A percentile compares a stretch with the other conserved stretches of the same genome.
Conservation (phyloP, 2,113 vertebrate genomes). For the Chloropsis hardwickii region DNA sequence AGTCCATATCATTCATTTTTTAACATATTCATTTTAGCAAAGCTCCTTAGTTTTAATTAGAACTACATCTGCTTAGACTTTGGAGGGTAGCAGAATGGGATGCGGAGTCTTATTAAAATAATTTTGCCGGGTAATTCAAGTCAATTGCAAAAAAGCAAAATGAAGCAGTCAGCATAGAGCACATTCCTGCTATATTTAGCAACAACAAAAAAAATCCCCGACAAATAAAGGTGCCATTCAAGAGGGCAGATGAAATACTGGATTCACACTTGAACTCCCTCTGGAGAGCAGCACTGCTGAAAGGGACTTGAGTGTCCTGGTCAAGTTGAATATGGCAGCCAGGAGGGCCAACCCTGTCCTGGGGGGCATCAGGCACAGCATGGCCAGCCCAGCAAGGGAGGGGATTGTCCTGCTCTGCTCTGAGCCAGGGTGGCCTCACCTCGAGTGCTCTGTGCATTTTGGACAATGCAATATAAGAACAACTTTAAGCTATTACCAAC, state of each 20-base stretch:
- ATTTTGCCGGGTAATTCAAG: neutral
- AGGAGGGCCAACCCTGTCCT: rapidly evolving
- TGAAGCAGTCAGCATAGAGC: neutral
- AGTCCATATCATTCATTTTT: neutral
- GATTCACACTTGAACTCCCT: neutral
- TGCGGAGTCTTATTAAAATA: neutral
- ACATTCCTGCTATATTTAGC: neutral
- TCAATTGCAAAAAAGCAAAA: neutral
- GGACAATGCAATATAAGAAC: neutral
- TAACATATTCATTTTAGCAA: conserved; percentile 10
- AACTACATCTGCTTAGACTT: neutral
- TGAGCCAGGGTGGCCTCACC: neutral
- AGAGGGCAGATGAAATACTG: neutral
- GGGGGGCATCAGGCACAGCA: neutral
- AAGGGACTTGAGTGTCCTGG: neutral
- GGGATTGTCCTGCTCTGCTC: neutral
- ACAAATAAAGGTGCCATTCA: neutral
- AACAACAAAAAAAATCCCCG: rapidly evolving
- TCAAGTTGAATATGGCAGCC: neutral
- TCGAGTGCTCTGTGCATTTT: rapidly evolving
- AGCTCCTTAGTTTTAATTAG: conserved; percentile 23
- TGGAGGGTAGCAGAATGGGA: rapidly evolving
- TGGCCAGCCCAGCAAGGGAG: rapidly evolving
- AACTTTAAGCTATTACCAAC: neutral
- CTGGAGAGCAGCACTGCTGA: neutral